Evolutionary conservation across 2,888 invertebrate genomes (phyloP), one percentile per base, ranked within the genome.

Genomic region (Arctia plantaginis): DNA sequence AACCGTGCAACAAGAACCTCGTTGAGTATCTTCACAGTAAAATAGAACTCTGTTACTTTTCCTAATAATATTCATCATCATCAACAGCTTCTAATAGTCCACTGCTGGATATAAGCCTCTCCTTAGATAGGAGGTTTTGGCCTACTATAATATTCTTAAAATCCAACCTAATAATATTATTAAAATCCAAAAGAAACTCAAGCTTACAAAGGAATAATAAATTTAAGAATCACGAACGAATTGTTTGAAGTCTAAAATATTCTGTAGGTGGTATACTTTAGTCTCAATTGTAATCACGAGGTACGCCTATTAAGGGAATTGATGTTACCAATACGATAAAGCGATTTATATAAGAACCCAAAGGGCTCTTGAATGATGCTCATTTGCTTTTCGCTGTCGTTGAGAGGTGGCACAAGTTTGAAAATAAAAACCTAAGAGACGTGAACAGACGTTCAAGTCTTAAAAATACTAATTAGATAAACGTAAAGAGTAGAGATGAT

Each of bases 261-360:
- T 71, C 71, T 33, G 44, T 44, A 65, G 62, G 71, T 71, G 66
- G 77, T 81, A 75, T 78, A 73, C 74, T 77, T 73, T 74, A 74
- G 59, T 64, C 23, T 69, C 79, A 76, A 79, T 83, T 78, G 76
- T 83, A 80, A 83, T 83, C 77, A 80, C 73, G 75, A 82, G 72
- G 78, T 74, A 85, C 67, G 70, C 65, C 83, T 82, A 77, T 81
- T 83, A 84, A 75, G 74, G 74, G 73, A 83, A 87, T 85, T 75
- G 82, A 88, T 85, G 85, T 87, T 82, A 79, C 83, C 80, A 86
- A 86, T 85, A 79, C 85, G 86, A 85, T 87, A 83, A 88, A 88
- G 80, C 84, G 86, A 88, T 89, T 89, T 87, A 82, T 85, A 78
- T 86, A 77, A 89, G 81, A 81, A 81, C 78, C 73, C 75, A 76